Conservation (phyloP, 1,140 invertebrate species). For the Drosophila arizonae region DNA sequence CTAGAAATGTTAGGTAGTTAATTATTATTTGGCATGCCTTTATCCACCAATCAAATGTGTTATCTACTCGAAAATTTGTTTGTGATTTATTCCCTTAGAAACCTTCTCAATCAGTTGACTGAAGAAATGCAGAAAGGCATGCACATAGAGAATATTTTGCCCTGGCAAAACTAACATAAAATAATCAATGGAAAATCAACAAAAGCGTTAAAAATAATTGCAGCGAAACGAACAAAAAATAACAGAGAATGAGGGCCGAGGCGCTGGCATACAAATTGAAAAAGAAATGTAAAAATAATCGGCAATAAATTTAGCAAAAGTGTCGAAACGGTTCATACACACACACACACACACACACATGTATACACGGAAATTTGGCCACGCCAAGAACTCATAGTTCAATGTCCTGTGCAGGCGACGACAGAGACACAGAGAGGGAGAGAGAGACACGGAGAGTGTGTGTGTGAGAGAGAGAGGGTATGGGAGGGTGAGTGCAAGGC, state of each 20-base stretch:
- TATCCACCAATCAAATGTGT: too few relatives aligned
- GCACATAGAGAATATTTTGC: neutral
- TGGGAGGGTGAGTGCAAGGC: constrained; percentile 30
- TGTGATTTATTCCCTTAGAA: too few relatives aligned
- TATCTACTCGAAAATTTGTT: too few relatives aligned
- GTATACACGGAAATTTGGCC: constrained; percentile 63
- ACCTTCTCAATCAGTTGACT: too few relatives aligned
- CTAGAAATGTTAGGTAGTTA: too few relatives aligned
- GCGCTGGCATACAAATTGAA: constrained; percentile 47
- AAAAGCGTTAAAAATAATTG: constrained; percentile 74
- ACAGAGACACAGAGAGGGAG: constrained; percentile 4
- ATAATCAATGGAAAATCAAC: constrained; percentile 73
- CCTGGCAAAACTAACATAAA: constrained; percentile 20
- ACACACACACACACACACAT: constrained; percentile 58
- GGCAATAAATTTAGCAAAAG: constrained; percentile 80
- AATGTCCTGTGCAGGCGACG: constrained; percentile 69
- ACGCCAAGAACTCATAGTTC: constrained; percentile 77
- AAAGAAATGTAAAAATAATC: constrained; percentile 81
- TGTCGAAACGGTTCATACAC: constrained; percentile 74
- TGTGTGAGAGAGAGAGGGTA: neutral
- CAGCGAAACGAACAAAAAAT: constrained; percentile 44
- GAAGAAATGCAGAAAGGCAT: too few relatives aligned
- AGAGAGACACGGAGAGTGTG: neutral
- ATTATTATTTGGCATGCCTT: too few relatives aligned
- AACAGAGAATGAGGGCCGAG: neutral